Conservation (phyloP, 2,113 vertebrate species). For the Tretioscincus oriximinensis region DNA sequence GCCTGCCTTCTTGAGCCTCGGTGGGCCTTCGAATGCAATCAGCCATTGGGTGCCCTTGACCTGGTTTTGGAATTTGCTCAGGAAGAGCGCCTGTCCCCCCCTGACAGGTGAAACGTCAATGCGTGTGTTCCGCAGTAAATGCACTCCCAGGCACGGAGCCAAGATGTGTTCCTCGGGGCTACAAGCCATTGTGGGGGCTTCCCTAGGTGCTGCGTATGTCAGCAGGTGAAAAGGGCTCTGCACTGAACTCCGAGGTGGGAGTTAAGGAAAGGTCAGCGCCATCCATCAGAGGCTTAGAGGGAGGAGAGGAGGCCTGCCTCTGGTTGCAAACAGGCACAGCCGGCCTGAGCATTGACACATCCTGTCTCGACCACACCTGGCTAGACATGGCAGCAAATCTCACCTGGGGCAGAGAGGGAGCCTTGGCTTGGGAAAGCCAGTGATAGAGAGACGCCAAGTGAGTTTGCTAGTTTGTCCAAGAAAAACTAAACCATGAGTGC, state of each 20-base stretch:
- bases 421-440: neutral
- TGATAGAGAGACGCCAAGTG: no score
- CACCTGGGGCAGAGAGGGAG: neutral
- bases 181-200: conserved; percentile 60
- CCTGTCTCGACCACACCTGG: neutral
- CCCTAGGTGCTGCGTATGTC: conserved; percentile 53
- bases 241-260: conserved; percentile 54
- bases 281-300: conserved; percentile 14
- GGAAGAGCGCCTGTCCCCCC: conserved; percentile 44
- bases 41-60: conserved; percentile 37
- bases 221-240: conserved; percentile 63
- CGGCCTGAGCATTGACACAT: neutral
- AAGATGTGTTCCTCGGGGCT: conserved; percentile 63
- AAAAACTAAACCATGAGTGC: no score
- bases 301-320: conserved; percentile 20
- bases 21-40: neutral
- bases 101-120: conserved; percentile 57
- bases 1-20: neutral
- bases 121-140: conserved; percentile 35
- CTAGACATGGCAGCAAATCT: neutral
- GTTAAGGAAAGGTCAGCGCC: conserved; percentile 59
- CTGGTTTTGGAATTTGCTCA: conserved; percentile 63
- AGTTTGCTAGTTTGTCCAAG: no score
- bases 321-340: neutral
- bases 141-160: conserved; percentile 60